phyloP scores from a whole-genome alignment of 2,113 vertebrate species.

The Phylloscopus trochilus region DNA sequence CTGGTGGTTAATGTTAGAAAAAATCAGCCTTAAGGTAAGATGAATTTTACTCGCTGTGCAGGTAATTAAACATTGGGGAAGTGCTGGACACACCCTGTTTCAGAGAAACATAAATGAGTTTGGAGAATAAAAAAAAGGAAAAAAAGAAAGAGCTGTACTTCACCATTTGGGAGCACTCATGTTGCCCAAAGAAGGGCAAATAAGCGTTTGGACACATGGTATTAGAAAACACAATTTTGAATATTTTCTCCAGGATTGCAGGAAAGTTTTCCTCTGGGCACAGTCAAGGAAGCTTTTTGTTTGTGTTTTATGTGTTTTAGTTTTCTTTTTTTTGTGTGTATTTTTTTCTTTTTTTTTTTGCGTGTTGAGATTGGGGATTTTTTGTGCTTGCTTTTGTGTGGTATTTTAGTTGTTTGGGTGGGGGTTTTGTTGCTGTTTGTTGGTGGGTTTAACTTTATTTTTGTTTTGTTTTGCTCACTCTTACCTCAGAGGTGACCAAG shows the following conservation, averaged over 20 bases:
- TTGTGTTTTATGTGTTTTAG: background rate
- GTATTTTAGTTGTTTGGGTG: background rate
- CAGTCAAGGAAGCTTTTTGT: background rate
- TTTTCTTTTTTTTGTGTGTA: background rate
- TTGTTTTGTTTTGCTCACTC: background rate
- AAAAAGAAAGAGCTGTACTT: background rate
- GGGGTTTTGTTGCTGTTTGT: background rate
- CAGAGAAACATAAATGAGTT: background rate
- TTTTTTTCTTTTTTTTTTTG: background rate
- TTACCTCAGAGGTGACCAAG: background rate
- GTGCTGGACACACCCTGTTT: background rate
- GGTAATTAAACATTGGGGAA: background rate
- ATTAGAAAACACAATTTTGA: background rate
- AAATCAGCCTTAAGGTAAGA: background rate
- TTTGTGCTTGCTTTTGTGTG: background rate
- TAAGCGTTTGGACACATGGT: background rate
- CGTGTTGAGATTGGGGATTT: fast-evolving
- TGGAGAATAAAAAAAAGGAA: background rate
- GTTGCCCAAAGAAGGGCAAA: background rate
- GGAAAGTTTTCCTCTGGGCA: background rate
- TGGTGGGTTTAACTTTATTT: background rate
- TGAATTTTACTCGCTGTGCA: background rate
- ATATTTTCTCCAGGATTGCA: background rate
- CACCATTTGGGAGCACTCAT: background rate
- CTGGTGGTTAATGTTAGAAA: background rate